Conservation (phyloP, 2,888 invertebrate genomes). For the Trissonchulus latispiculum region DNA sequence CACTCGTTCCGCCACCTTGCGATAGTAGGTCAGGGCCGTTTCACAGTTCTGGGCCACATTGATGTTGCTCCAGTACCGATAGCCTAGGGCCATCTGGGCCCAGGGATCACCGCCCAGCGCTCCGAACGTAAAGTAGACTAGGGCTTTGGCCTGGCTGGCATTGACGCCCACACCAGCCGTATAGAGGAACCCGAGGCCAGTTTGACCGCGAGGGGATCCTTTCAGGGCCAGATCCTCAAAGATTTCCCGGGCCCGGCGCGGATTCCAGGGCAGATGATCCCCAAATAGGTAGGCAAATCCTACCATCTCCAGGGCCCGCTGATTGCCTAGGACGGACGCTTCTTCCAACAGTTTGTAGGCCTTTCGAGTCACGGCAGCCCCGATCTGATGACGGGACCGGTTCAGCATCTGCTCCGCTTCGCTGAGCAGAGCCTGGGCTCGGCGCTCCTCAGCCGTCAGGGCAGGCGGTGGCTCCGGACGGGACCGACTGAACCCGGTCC, state of each 20-base stretch:
- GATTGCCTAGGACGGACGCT: constrained; percentile 69
- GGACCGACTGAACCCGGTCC: too few species aligned
- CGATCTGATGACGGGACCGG: too few species aligned
- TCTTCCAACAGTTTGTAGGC: constrained; percentile 66
- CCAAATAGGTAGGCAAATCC: constrained; percentile 83
- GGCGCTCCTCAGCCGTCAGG: too few species aligned
- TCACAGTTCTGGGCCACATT: constrained; percentile 81
- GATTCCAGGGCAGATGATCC: constrained; percentile 63
- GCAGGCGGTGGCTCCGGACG: too few species aligned
- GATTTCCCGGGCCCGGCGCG: constrained; percentile 61
- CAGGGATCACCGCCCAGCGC: constrained; percentile 79
- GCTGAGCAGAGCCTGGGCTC: too few species aligned
- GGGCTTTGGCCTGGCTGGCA: constrained; percentile 51
- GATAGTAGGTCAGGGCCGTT: constrained; percentile 76
- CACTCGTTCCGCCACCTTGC: constrained; percentile 45
- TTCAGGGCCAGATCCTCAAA: constrained; percentile 64
- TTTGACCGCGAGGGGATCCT: constrained; percentile 78
- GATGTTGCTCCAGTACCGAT: constrained; percentile 82
- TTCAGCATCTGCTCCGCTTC: neutral
- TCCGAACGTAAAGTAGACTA: constrained; percentile 82
- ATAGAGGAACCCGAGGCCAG: constrained; percentile 51
- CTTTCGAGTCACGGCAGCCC: too few species aligned
- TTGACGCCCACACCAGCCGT: constrained; percentile 46
- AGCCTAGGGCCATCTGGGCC: constrained; percentile 94
- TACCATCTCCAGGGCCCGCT: constrained; percentile 66